Evolutionary conservation across 2,113 vertebrate genomes (phyloP).

Genomic region (Polypterus senegalus): DNA sequence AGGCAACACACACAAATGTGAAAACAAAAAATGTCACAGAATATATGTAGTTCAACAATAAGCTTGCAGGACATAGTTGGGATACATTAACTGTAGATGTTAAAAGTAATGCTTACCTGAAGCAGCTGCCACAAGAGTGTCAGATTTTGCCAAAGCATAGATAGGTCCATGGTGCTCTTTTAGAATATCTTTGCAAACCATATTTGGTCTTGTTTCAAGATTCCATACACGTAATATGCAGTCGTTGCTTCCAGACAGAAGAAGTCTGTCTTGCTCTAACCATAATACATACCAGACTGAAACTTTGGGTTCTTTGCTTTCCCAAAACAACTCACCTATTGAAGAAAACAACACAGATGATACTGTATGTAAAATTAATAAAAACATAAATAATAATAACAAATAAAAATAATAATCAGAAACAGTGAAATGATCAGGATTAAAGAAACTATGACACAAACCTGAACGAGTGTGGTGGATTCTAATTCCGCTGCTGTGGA

Average conservation of each 20-base stretch:
- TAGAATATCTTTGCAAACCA: slow-evolving; percentile 28
- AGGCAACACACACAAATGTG: too few relatives aligned
- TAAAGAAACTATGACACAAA: slow-evolving; percentile 18
- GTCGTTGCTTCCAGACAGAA: slow-evolving; percentile 52
- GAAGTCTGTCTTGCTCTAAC: slow-evolving; percentile 29
- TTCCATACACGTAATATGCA: slow-evolving; percentile 50
- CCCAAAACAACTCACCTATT: slow-evolving; percentile 38
- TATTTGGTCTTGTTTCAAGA: slow-evolving; percentile 11
- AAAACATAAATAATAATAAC: too few relatives aligned
- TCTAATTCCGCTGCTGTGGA: slow-evolving; percentile 50
- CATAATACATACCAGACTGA: slow-evolving; percentile 51
- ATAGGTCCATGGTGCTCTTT: slow-evolving; percentile 34
- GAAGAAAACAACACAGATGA: neutral
- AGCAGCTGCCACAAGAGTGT: slow-evolving; percentile 49
- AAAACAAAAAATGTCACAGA: too few relatives aligned
- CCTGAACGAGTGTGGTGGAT: slow-evolving; percentile 51
- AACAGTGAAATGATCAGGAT: neutral
- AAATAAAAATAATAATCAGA: neutral
- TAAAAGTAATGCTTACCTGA: slow-evolving; percentile 44
- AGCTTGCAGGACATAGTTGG: neutral
- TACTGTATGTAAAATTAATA: too few relatives aligned
- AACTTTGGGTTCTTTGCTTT: slow-evolving; percentile 17
- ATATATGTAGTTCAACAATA: too few relatives aligned
- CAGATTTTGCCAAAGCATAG: slow-evolving; percentile 48
- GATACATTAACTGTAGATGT: neutral